Evolutionary conservation across 1,140 invertebrate genomes (phyloP).

Genomic region (Mactra quadrangularis): DNA sequence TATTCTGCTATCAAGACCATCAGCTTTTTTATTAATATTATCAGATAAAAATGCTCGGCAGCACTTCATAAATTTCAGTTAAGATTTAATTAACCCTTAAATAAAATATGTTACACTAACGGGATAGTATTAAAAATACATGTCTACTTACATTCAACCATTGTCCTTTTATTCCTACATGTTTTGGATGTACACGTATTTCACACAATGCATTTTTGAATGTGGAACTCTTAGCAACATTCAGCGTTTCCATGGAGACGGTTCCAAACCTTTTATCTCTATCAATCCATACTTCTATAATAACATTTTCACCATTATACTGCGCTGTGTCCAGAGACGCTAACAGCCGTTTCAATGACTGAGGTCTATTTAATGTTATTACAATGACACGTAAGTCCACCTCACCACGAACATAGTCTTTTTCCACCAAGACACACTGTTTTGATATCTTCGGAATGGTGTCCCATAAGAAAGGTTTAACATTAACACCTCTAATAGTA

Average conservation of each 20-base stretch:
- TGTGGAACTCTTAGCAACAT: neutral
- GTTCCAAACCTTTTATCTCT: neutral
- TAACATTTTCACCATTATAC: neutral
- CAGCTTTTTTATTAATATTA: no score
- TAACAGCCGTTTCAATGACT: constrained; percentile 5
- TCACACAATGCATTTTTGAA: constrained; percentile 8
- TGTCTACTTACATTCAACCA: constrained; percentile 35
- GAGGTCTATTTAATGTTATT: neutral
- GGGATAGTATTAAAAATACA: no score
- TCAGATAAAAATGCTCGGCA: no score
- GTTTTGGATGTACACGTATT: constrained; percentile 7
- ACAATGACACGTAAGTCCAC: constrained; percentile 35
- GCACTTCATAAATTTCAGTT: no score
- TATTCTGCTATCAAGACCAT: no score
- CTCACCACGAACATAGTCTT: neutral
- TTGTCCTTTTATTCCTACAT: constrained; percentile 36
- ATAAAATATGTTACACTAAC: no score
- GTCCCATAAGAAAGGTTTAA: no score
- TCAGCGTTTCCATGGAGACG: neutral
- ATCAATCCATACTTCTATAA: constrained; percentile 35
- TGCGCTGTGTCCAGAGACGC: neutral
- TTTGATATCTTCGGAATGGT: neutral
- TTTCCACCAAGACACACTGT: neutral
- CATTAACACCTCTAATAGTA: no score
- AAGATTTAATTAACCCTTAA: no score